phyloP scores from a whole-genome alignment of 1,140 invertebrate genomes.

The Aphidius gifuensis region DNA sequence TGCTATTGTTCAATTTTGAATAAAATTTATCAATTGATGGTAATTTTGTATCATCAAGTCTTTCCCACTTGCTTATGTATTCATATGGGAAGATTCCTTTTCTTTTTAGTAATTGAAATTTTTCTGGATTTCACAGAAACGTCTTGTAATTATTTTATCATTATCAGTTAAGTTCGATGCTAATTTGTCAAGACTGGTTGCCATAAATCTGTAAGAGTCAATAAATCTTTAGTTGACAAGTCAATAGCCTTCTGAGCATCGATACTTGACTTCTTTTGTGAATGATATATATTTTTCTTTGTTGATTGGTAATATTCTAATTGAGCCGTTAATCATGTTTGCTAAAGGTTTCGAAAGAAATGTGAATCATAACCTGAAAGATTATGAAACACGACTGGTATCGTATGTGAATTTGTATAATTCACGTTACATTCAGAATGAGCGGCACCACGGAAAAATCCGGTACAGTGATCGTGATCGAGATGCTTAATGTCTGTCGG shows the following conservation, averaged over 20 bases:
- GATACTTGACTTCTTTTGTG: no score
- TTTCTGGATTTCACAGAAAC: no score
- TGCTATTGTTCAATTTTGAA: background rate
- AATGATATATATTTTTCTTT: no score
- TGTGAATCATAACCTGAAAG: slow-evolving; percentile 23
- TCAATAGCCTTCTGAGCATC: no score
- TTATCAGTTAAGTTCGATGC: no score
- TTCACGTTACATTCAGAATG: slow-evolving; percentile 22
- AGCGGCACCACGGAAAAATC: slow-evolving; percentile 17
- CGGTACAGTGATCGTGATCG: slow-evolving; percentile 41
- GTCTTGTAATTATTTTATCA: no score
- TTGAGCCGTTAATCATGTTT: no score
- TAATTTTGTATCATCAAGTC: slow-evolving; percentile 35
- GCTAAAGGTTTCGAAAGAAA: background rate
- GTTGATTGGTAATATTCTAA: no score
- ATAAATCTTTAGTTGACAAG: no score
- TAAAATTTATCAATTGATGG: slow-evolving; percentile 30
- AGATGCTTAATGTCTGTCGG: slow-evolving; percentile 27
- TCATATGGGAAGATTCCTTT: slow-evolving; percentile 37
- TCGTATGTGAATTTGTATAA: slow-evolving; percentile 16
- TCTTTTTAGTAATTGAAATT: slow-evolving; percentile 13
- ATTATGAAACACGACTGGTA: slow-evolving; percentile 29
- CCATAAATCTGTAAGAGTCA: no score
- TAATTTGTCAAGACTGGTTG: no score
- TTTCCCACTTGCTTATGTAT: slow-evolving; percentile 29